These are phyloP conservation scores for Lithobates sylvaticus DNA, from an alignment of 2,797 vertebrate species.

Conservation along the genomic window DNA sequence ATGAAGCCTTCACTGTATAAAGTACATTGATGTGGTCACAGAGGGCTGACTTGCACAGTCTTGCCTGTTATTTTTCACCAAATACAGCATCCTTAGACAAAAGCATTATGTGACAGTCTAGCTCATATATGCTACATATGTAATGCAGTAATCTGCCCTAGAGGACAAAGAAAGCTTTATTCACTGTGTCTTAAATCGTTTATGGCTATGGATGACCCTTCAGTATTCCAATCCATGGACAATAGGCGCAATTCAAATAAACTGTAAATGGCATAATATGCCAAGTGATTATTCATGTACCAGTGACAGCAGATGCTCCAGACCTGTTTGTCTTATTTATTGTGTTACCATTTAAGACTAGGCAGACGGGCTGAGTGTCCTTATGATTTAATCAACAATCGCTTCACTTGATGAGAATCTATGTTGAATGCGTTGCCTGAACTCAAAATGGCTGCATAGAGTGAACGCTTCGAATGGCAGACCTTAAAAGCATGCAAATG, in stretches of 20 bases:
- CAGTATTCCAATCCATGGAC: constrained; percentile 15
- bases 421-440: background rate
- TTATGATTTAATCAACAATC: background rate
- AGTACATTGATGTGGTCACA: constrained; percentile 39
- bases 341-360: constrained; percentile 8
- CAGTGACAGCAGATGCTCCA: constrained; percentile 40
- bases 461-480: background rate
- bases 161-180: constrained; percentile 52
- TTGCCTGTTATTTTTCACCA: constrained; percentile 21
- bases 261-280: constrained; percentile 35
- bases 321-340: constrained; percentile 30
- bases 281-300: constrained; percentile 20
- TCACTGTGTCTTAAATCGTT: constrained; percentile 18
- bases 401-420: background rate
- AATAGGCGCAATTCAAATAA: constrained; percentile 45
- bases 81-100: constrained; percentile 44
- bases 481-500: constrained; percentile 12
- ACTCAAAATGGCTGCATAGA: background rate
- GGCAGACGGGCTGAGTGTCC: background rate
- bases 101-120: constrained; percentile 38
- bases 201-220: constrained; percentile 38
- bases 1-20: constrained; percentile 19
- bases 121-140: constrained; percentile 39
- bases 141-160: constrained; percentile 34
- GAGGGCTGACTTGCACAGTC: constrained; percentile 22